Base-by-base conservation (phyloP, 1,140 invertebrate species). In the Trissolcus basalis region DNA sequence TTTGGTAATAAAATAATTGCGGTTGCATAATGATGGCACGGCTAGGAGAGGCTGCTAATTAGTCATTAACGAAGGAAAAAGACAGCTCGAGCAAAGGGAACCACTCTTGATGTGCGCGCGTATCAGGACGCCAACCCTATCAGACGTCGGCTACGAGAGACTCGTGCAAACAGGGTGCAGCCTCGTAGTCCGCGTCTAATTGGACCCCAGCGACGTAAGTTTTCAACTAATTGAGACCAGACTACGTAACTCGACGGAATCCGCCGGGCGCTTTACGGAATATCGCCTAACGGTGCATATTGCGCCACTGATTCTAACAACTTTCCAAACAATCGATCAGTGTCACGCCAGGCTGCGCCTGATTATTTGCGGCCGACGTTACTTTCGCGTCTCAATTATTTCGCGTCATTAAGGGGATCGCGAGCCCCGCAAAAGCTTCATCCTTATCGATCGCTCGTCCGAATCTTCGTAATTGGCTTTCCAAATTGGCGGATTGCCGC, bases 61-160 rank as follows among this genome's bases (percentile, higher is more conserved):
- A 87, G 85, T 89, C 87, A 89, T 89, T 89, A 87, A 86, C 84
- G 82, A 78, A 83, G 83, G 85, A 85, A 88, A 88, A 88, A 88
- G 87, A 87, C 83, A 87, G 83, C 85, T 84, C 79, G 60, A 81
- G 81, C 78, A 64, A 65, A 77, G 75, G 78, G 61, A 67, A 64
- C 19, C 2, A 27, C 61, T 58, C 55, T 70, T 59, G 39, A 12
- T 60, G 16, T 47, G 44, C 55, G 74, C 56, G 63, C n/a, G 70
- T 74, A 64, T 71, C 78, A 80, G 82, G 79, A 83, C 78, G 77
- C 78, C 58, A 72, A 79, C 80, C 81, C 70, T 81, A 82, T 80
- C 81, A 80, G 78, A 82, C 78, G 70, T 33, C 64, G 67, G 49
- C 55, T 68, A 64, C 71, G 73, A 68, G 19, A 27, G 65, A 80